A percentile compares a stretch with the other conserved stretches of the same genome.
phyloP scores from a whole-genome alignment of 2,113 vertebrate genomes.

The Bucco capensis region DNA sequence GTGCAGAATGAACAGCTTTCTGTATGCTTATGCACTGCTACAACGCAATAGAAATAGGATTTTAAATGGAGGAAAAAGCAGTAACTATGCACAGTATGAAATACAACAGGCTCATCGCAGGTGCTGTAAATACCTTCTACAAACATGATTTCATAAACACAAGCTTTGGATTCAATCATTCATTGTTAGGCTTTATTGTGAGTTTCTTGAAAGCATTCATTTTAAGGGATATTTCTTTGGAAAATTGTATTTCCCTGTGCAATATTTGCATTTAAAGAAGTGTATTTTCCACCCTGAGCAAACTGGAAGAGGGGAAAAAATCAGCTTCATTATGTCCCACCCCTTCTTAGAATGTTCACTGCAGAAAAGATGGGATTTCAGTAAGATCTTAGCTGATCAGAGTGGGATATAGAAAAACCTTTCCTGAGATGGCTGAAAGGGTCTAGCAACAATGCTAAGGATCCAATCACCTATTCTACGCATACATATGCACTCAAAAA shows the following conservation, averaged over 20 bases:
- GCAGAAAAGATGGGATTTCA: not conserved
- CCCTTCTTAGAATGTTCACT: not conserved
- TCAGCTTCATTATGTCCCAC: not conserved
- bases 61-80: not conserved
- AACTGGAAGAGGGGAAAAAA: not conserved
- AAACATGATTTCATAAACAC: not conserved
- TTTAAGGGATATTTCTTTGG: not conserved
- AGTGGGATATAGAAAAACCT: not conserved
- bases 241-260: not conserved
- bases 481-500: not conserved
- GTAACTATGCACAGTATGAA: not conserved
- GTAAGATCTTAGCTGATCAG: not conserved
- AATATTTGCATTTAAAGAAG: not conserved
- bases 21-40: not conserved
- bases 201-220: not conserved
- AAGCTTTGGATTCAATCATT: not conserved
- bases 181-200: fast-evolving
- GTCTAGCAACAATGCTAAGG: not conserved
- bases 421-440: not conserved
- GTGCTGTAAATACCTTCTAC: not conserved
- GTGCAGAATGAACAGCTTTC: not conserved
- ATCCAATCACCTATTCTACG: not conserved
- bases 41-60: not conserved
- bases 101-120: not conserved
- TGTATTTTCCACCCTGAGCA: not conserved